phyloP scores from a whole-genome alignment of 2,113 vertebrate genomes.

The Mionectes macconnelli region DNA sequence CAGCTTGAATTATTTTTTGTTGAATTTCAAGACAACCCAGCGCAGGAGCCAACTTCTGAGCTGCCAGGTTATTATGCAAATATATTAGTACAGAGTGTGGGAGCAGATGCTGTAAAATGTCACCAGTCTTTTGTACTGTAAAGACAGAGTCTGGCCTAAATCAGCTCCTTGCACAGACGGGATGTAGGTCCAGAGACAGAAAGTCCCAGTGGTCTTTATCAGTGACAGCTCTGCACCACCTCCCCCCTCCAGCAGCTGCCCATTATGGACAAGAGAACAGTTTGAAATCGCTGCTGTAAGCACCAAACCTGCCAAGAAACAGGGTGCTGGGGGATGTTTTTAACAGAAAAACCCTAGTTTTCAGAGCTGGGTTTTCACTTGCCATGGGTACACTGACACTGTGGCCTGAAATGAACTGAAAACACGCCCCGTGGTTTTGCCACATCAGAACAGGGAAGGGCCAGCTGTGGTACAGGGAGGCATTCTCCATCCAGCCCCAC shows the following conservation, averaged over 20 bases:
- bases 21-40: neutral
- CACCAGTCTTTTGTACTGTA: neutral
- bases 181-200: accelerated
- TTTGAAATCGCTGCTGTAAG: accelerated
- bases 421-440: accelerated
- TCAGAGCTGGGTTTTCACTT: neutral
- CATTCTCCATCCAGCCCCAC: neutral
- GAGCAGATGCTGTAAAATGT: neutral
- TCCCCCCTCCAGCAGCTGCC: accelerated
- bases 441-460: neutral
- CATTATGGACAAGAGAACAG: accelerated
- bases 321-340: neutral
- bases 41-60: neutral
- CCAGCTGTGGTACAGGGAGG: accelerated
- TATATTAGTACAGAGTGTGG: accelerated
- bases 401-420: neutral
- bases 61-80: neutral
- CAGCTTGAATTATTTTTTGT: accelerated
- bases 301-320: neutral
- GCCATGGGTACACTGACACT: accelerated
- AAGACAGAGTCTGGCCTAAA: neutral
- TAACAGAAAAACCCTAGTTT: neutral
- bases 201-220: accelerated
- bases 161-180: neutral
- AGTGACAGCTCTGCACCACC: neutral